phyloP scores from a whole-genome alignment of 2,797 vertebrate species.

The Gouania willdenowi region DNA sequence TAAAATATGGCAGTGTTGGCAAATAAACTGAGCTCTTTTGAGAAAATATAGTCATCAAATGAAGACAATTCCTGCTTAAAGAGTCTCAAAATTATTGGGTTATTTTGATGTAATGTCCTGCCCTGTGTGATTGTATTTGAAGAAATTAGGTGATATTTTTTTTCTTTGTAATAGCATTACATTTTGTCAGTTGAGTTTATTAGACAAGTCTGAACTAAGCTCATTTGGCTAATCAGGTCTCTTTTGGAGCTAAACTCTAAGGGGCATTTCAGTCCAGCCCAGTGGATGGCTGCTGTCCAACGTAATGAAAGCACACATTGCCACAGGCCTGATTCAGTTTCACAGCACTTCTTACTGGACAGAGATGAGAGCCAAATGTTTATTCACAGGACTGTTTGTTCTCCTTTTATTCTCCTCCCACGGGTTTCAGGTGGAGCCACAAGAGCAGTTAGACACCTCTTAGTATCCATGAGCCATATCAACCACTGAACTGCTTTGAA shows the following conservation, averaged over 20 bases:
- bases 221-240: conserved; percentile 33
- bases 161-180: conserved; percentile 8
- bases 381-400: conserved; percentile 23
- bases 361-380: conserved; percentile 33
- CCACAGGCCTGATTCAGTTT: conserved; percentile 38
- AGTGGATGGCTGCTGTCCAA: conserved; percentile 36
- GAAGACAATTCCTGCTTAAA: too few relatives aligned
- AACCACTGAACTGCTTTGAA: conserved; percentile 39
- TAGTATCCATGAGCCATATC: conserved; percentile 43
- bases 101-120: too few relatives aligned
- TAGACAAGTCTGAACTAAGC: conserved; percentile 33
- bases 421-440: conserved; percentile 25
- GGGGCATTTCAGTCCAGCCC: conserved; percentile 21
- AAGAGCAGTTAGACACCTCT: conserved; percentile 15
- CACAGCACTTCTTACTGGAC: conserved; percentile 38
- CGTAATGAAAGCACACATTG: conserved; percentile 43
- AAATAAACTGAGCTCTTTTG: background rate
- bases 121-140: too few relatives aligned
- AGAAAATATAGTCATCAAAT: conserved; percentile 4
- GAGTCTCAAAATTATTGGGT: too few relatives aligned
- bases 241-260: conserved; percentile 39
- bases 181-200: conserved; percentile 30
- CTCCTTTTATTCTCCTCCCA: conserved; percentile 23
- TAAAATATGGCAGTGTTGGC: background rate
- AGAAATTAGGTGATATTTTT: too few relatives aligned